These are phyloP conservation scores for Anguilla japonica DNA, from an alignment of 2,113 vertebrate genomes.

Conservation along the genomic window DNA sequence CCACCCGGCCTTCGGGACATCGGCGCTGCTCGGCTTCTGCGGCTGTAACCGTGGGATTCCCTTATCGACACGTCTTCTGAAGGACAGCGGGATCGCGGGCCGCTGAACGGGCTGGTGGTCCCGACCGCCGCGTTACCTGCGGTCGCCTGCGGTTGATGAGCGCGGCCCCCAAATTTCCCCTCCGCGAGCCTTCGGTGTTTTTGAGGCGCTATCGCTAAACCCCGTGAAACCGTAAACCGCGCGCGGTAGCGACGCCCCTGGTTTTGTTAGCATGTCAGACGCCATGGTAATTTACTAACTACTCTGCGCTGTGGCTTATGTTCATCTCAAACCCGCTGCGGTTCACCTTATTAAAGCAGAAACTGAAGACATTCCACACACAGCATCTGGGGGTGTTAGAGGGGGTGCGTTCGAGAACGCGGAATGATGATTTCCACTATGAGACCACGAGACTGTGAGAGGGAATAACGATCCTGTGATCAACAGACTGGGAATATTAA, in stretches of 20 bases:
- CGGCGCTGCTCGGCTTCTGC: not conserved
- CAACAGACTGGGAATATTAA: slow-evolving; percentile 22
- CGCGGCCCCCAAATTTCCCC: not conserved
- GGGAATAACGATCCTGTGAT: slow-evolving; percentile 21
- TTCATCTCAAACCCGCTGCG: not conserved
- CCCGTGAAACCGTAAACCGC: not conserved
- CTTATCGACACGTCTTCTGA: not conserved
- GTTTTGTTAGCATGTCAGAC: not conserved
- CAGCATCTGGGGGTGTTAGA: not conserved
- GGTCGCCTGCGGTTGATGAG: slow-evolving; percentile 20
- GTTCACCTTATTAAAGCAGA: not conserved
- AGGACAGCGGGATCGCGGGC: not conserved
- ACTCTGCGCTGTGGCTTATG: not conserved
- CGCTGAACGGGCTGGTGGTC: slow-evolving; percentile 37
- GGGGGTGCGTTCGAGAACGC: not conserved
- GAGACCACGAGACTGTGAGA: slow-evolving; percentile 17
- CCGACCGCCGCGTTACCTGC: slow-evolving; percentile 11
- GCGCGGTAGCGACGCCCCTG: not conserved
- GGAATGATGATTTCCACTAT: not conserved
- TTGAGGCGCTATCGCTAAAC: not conserved
- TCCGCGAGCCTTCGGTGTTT: not conserved
- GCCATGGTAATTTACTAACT: not conserved
- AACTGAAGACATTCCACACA: not conserved
- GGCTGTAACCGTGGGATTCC: not conserved
- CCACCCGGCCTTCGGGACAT: not conserved